Percentiles rank a stretch among this genome's conserved stretches.
Conservation (phyloP, 1,140 invertebrate species). For the Arctopsyche grandis region DNA sequence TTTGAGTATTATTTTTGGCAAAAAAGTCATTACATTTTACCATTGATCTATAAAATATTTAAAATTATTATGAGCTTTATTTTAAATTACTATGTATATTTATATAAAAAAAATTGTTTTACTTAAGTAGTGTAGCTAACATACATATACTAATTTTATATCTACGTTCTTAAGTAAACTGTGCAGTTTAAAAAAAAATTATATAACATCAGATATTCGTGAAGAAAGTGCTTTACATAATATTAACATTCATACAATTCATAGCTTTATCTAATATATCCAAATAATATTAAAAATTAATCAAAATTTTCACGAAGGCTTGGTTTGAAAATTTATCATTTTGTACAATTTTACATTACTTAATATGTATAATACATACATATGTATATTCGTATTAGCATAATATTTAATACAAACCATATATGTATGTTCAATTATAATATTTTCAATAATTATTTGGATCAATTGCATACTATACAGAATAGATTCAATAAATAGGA, state of each 20-base stretch:
- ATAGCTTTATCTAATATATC: neutral
- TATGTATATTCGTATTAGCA: too few relatives aligned
- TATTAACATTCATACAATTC: slow-evolving; percentile 14
- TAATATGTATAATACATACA: too few relatives aligned
- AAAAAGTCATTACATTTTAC: too few relatives aligned
- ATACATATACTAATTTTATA: neutral
- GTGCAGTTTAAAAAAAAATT: slow-evolving; percentile 1
- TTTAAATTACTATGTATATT: too few relatives aligned
- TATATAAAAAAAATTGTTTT: too few relatives aligned
- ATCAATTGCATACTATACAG: neutral
- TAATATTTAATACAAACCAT: too few relatives aligned
- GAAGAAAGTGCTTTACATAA: slow-evolving; percentile 12
- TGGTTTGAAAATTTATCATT: too few relatives aligned
- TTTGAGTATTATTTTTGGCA: too few relatives aligned
- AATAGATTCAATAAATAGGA: neutral
- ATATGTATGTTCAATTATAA: neutral
- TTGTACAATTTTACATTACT: too few relatives aligned
- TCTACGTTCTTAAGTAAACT: neutral
- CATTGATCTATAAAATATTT: too few relatives aligned
- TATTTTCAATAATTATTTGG: neutral
- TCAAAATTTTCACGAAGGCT: too few relatives aligned
- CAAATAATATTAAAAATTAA: slow-evolving; percentile 1
- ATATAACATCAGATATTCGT: neutral
- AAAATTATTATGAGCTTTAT: too few relatives aligned
- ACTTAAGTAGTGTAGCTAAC: neutral